Evolutionary conservation across 1,140 invertebrate genomes (phyloP), one percentile per base, ranked within the genome.

Genomic region (Drosophila kepulauana): DNA sequence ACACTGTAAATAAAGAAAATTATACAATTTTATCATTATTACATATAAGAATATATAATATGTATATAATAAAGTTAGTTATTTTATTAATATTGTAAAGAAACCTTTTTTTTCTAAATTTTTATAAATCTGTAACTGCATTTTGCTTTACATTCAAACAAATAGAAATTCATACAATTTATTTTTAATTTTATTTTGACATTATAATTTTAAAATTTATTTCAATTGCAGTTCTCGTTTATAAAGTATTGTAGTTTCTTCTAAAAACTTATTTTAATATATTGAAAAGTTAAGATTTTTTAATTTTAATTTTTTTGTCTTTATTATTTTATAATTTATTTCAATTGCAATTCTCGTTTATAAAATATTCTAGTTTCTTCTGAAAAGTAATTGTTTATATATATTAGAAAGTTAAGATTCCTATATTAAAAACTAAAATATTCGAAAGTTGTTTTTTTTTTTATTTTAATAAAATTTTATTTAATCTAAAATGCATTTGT

Each of bases 1-100:
- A 87, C 84, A 87, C 84, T 87, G 84, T 48, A 87, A 87, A 69
- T 65, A 59, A 25, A 79, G 35, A 33, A 28, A 46, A 38, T 25
- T 25, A 20, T 16, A 43, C 11, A 33, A 25, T 33, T 10, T 49
- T 56, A 45, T 10, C 4, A 59, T 59, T 28, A 25, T 3, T 5
- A 28, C 16, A 16, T 16, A 16, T 16, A 16, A 16, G 16, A 16
- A 16, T 16, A 16, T 16, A 16, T 16, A 1, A 1, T 16, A 16
- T 16, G 1, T 16, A 43, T 3, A 1, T 43, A 30, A 51, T 52
- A 15, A 46, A 20, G 20, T 10, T 41, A 46, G 30, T 6, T 46
- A 48, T 45, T 11, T 52, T 30, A n/a, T n/a, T 30, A n/a, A 33
- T 15, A 11, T 33, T 33, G 1, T 28, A 33, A 33, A 30, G 25